Evolutionary conservation across 2,113 vertebrate genomes (phyloP).

Genomic region (Acanthisitta chloris): DNA sequence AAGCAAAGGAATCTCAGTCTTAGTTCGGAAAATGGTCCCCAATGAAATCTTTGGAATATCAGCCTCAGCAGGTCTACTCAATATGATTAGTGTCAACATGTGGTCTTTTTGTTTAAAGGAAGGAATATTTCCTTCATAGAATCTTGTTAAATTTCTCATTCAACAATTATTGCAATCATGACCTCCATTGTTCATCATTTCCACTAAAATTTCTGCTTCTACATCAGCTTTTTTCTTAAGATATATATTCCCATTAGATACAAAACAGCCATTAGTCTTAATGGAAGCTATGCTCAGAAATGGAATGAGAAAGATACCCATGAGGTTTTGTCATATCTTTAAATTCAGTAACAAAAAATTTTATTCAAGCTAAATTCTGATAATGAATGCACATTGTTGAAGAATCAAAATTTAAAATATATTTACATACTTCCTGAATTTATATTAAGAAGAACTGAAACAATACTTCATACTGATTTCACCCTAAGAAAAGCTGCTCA

Average conservation of each 20-base stretch:
- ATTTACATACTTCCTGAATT: conserved; percentile 40
- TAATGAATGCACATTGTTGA: conserved; percentile 45
- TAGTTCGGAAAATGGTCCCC: conserved; percentile 31
- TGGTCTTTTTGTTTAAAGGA: conserved; percentile 46
- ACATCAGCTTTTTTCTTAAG: conserved; percentile 25
- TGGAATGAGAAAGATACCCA: conserved; percentile 28
- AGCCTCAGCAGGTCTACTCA: conserved; percentile 38
- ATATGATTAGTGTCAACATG: conserved; percentile 44
- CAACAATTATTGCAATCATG: conserved; percentile 64
- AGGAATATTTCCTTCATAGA: conserved; percentile 26
- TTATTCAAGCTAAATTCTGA: conserved; percentile 27
- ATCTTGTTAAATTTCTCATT: conserved; percentile 37
- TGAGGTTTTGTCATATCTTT: conserved; percentile 35
- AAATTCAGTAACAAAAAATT: conserved; percentile 49
- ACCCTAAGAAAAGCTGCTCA: neutral
- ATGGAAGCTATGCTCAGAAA: conserved; percentile 42
- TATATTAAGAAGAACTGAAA: conserved; percentile 37
- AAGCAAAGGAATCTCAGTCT: neutral
- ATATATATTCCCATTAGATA: conserved; percentile 61
- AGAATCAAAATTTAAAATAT: conserved; percentile 56
- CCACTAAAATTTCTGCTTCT: conserved; percentile 48
- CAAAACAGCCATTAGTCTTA: conserved; percentile 50
- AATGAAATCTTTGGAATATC: conserved; percentile 46
- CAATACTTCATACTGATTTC: neutral
- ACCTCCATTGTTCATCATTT: conserved; percentile 45